Base-by-base conservation (phyloP, 1,140 invertebrate species). In the Orchesella cincta region DNA sequence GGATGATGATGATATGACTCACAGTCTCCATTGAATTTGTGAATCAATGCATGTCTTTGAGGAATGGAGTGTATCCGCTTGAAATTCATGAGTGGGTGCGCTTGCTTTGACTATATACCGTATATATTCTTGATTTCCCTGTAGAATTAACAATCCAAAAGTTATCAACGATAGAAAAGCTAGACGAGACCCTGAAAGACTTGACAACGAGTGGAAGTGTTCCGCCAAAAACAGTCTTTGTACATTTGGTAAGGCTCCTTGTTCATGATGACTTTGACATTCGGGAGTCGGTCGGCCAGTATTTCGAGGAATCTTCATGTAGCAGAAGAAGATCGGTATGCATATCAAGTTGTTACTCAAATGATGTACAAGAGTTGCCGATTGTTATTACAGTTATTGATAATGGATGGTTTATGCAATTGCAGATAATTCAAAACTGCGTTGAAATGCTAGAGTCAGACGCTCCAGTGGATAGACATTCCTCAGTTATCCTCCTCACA, bases 401-500 rank as follows among this genome's bases (percentile, higher is more conserved):
- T n/a, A n/a, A n/a, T n/a, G n/a, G n/a, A n/a, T n/a, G n/a, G n/a
- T n/a, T n/a, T n/a, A n/a, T n/a, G 5, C n/a, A 23, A 12, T 78
- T 79, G 0, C 28, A 81, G 72, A 23, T 81, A 16, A 54, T 78
- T 31, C 54, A 81, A 28, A 78, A 46, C 26, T 81, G 72, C 46
- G 16, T 80, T 16, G 80, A 81, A 70, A 71, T 76, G 73, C 46
- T 81, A 28, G 80, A 81, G 54, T 80, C 57, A 14, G 76, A 71
- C 36, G 71, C 28, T 82, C 83, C 76, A 83, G 84, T 73, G 73
- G 83, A 74, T 77, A 83, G 80, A 75, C 82, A 79, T 84, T 86
- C 80, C 83, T 84, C 84, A 83, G 86, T 86, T 28, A n/a, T 75
- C 3, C 51, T 75, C 2, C 35, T 79, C 5, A 29, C 74, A 83